These are phyloP conservation scores for Drosophila quadrilineata DNA, from an alignment of 1,140 invertebrate genomes.

Conservation along the genomic window DNA sequence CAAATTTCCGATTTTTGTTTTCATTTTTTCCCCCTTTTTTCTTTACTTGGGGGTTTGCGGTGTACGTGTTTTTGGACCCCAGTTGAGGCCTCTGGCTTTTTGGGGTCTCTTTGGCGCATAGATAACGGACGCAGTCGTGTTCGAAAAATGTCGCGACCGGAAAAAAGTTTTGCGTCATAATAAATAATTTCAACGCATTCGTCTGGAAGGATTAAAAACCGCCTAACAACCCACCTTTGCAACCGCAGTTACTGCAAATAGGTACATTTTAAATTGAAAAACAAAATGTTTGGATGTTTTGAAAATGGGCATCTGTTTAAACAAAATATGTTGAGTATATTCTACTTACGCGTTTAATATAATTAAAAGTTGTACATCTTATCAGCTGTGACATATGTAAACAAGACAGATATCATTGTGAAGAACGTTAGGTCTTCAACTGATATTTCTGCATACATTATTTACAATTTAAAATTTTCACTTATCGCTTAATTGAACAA, in stretches of 20 bases:
- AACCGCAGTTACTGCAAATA: background rate
- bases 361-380: no score
- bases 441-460: no score
- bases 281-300: background rate
- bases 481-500: background rate
- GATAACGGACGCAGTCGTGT: slow-evolving; percentile 43
- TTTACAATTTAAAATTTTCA: background rate
- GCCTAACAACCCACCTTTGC: slow-evolving; percentile 29
- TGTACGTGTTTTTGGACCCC: slow-evolving; percentile 28
- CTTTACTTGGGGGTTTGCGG: background rate
- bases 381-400: no score
- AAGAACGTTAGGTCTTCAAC: no score
- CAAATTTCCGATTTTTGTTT: slow-evolving; percentile 46
- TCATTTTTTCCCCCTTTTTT: background rate
- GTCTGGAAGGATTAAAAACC: slow-evolving; percentile 72
- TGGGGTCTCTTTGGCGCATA: no score
- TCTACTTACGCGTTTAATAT: no score
- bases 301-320: background rate
- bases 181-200: slow-evolving; percentile 76
- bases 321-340: no score
- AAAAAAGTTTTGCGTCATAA: slow-evolving; percentile 78
- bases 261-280: slow-evolving; percentile 1
- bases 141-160: slow-evolving; percentile 41
- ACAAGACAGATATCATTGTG: no score
- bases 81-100: slow-evolving; percentile 46